Evolutionary conservation across 2,888 invertebrate species (phyloP).

Genomic region (Eristalis tenax): DNA sequence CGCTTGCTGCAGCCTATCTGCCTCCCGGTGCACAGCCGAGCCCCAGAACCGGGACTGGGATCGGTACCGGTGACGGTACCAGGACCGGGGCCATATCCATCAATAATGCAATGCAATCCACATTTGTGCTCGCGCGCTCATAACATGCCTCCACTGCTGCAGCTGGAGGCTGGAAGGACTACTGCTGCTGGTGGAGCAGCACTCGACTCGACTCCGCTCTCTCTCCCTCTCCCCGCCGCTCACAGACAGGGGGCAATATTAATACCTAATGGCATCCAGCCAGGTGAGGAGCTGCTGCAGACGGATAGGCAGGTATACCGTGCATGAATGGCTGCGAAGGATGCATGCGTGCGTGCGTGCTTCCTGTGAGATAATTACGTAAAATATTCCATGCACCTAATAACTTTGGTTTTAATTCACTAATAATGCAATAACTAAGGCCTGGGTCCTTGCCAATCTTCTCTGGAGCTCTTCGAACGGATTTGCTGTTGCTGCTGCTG

Average conservation of each 20-base stretch:
- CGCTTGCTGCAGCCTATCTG: constrained; percentile 15
- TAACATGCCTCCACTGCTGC: constrained; percentile 22
- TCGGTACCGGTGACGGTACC: too few relatives aligned
- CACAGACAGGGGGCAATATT: constrained; percentile 37
- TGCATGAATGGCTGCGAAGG: constrained; percentile 60
- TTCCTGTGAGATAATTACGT: constrained; percentile 72
- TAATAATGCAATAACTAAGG: constrained; percentile 71
- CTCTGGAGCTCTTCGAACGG: constrained; percentile 31
- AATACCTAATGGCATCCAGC: constrained; percentile 64
- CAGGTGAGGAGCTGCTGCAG: constrained; percentile 28
- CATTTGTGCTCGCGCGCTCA: constrained; percentile 57
- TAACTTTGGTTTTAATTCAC: constrained; percentile 73
- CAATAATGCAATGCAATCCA: constrained; percentile 70
- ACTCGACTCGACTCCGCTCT: not conserved
- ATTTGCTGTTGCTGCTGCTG: constrained; percentile 28
- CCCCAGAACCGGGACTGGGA: not conserved
- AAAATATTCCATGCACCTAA: constrained; percentile 72
- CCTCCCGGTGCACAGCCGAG: not conserved
- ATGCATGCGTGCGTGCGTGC: constrained; percentile 70
- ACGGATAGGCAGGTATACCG: not conserved
- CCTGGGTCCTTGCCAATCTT: constrained; percentile 55
- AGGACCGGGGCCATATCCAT: constrained; percentile 38
- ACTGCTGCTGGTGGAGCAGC: constrained; percentile 10
- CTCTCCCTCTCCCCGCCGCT: not conserved
- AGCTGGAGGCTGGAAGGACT: not conserved